phyloP scores from a whole-genome alignment of 2,888 invertebrate species.

The Leistus spinibarbis region DNA sequence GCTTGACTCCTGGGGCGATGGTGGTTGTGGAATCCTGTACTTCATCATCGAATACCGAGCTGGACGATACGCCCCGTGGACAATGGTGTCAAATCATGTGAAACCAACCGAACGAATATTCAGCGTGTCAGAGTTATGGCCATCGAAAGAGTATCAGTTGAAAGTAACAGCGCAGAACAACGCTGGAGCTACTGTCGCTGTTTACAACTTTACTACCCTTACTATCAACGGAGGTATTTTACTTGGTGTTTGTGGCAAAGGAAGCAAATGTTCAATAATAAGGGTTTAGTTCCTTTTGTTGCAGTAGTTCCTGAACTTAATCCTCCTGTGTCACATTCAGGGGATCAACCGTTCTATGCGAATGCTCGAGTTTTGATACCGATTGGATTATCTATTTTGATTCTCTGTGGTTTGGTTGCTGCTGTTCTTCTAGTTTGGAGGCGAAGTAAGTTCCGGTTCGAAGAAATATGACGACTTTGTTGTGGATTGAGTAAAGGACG shows the following conservation, averaged over 20 bases:
- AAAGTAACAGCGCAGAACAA: constrained; percentile 84
- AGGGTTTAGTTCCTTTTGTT: constrained; percentile 40
- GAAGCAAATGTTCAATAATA: neutral
- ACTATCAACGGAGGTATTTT: constrained; percentile 75
- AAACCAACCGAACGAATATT: constrained; percentile 81
- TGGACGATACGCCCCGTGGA: constrained; percentile 73
- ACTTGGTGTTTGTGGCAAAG: constrained; percentile 36
- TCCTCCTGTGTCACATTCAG: constrained; percentile 71
- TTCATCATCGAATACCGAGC: constrained; percentile 82
- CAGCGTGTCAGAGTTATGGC: constrained; percentile 76
- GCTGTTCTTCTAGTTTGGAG: constrained; percentile 73
- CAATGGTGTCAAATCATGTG: constrained; percentile 80
- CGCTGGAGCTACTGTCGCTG: constrained; percentile 81
- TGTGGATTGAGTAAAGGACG: too few relatives aligned
- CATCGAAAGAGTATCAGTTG: constrained; percentile 76
- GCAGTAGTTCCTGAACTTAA: constrained; percentile 68
- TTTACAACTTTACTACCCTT: constrained; percentile 85
- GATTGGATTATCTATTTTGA: constrained; percentile 70
- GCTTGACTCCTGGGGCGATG: constrained; percentile 88
- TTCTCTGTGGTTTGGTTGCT: constrained; percentile 69
- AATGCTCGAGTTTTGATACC: constrained; percentile 68
- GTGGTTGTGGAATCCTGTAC: constrained; percentile 85
- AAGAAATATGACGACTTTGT: too few relatives aligned
- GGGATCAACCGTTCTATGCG: constrained; percentile 68
- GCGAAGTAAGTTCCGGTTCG: constrained; percentile 73